A percentile compares a stretch with the other conserved stretches of the same genome.
Evolutionary conservation across 2,113 vertebrate genomes (phyloP).

Genomic region (Scatophagus argus): DNA sequence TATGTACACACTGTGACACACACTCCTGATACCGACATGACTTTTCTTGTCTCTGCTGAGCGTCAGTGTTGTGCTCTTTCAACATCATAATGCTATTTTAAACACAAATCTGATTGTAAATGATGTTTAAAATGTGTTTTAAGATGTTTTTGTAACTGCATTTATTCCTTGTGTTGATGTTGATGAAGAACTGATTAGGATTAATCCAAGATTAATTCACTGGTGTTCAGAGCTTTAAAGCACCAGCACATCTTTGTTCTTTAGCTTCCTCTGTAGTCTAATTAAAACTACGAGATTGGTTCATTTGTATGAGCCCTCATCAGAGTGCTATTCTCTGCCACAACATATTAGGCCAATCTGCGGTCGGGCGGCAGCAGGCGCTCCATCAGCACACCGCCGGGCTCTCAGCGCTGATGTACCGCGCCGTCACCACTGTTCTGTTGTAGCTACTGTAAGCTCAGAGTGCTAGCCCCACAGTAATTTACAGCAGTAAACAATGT

Average conservation of each 20-base stretch:
- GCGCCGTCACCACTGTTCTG: constrained; percentile 91
- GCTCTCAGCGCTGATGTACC: constrained; percentile 91
- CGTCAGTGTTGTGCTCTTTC: not conserved
- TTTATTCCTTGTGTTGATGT: constrained; percentile 4
- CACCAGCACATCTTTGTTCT: constrained; percentile 29
- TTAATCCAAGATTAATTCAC: constrained; percentile 54
- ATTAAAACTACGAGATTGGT: constrained; percentile 86
- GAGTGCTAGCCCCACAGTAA: constrained; percentile 86
- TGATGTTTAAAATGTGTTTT: not conserved
- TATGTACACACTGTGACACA: too few relatives aligned
- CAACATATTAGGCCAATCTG: constrained; percentile 94
- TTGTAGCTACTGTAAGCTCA: constrained; percentile 91
- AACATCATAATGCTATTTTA: not conserved
- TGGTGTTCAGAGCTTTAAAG: constrained; percentile 50
- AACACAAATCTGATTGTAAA: not conserved
- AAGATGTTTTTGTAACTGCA: constrained; percentile 8
- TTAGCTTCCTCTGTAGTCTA: constrained; percentile 75
- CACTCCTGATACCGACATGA: too few relatives aligned
- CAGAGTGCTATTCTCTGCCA: constrained; percentile 88
- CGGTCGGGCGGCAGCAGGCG: constrained; percentile 74
- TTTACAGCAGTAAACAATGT: constrained; percentile 98
- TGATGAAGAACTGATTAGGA: constrained; percentile 55
- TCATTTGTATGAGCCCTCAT: constrained; percentile 91
- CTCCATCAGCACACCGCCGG: constrained; percentile 79
- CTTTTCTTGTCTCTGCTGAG: too few relatives aligned